Base-by-base conservation (phyloP, 1,140 invertebrate genomes). In the Drosophila busckii region DNA sequence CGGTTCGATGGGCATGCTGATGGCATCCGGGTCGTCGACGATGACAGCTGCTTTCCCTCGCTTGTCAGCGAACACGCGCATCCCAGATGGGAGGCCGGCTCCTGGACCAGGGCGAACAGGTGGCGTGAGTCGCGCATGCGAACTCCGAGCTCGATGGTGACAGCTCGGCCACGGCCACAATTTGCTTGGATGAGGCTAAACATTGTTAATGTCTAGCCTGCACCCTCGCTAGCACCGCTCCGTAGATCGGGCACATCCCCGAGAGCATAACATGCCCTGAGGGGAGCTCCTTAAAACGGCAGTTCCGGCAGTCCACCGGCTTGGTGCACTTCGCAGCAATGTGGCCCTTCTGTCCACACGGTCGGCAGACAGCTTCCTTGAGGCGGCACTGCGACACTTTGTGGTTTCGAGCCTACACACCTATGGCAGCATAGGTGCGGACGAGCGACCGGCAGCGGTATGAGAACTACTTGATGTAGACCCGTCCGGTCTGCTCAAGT, bases 381-480 rank as follows among this genome's bases (percentile, higher is more conserved):
- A 49, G n/a, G 4, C 45, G 32, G 44, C 45, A 49, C n/a, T 45
- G 26, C 2, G 26, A 20, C 2, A 38, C 25, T 5, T 38, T 50
- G 3, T 50, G 48, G 48, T 40, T n/a, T n/a, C 48, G n/a, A 50
- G 40, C 26, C 34, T 2, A 40, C 25, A 10, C 37, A 52, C 12
- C 26, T 13, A 34, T 52, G 48, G 8, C 48, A 40, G 34, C 35
- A 22, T 50, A 40, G 1, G 34, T 38, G 0, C 23, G 45, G 15
- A 50, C 48, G 2, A 45, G 29, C 16, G 23, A 28, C 6, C 40
- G 31, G 20, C 38, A 44, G 0, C 40, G 38, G 40, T 12, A 44
- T n/a, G 40, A 28, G 10, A 44, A 44, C 50, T 31, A 54, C 32
- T 53, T 53, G 10, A 44, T 20, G 8, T 42, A 42, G n/a, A 53